Percentiles rank a stretch among this genome's conserved stretches.
Conservation (phyloP, 2,888 invertebrate species). For the Orthonychiurus folsomi region DNA sequence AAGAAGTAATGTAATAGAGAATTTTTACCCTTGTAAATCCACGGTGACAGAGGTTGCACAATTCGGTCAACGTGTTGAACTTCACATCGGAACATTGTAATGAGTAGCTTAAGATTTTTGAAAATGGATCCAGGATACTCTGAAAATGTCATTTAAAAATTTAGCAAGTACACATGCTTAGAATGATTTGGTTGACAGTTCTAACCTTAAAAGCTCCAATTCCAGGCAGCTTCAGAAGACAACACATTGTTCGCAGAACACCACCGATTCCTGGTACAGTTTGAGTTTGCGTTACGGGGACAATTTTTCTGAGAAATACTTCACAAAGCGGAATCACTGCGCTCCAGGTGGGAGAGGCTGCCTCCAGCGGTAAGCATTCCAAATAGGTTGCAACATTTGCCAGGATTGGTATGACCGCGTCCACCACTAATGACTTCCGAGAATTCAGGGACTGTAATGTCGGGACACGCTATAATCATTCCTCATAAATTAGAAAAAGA, state of each 20-base stretch:
- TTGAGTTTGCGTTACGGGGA: slow-evolving; percentile 53
- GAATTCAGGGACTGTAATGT: slow-evolving; percentile 59
- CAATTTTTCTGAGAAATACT: slow-evolving; percentile 67
- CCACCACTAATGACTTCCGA: slow-evolving; percentile 62
- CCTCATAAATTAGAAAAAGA: slow-evolving; percentile 9
- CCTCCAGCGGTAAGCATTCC: slow-evolving; percentile 77
- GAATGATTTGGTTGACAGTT: slow-evolving; percentile 2
- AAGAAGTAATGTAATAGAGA: neutral
- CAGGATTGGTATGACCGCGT: slow-evolving; percentile 66
- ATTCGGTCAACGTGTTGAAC: slow-evolving; percentile 68
- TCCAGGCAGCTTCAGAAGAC: slow-evolving; percentile 72
- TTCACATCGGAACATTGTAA: slow-evolving; percentile 79
- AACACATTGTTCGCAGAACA: slow-evolving; percentile 65
- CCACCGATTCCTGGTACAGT: slow-evolving; percentile 62
- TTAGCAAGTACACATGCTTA: neutral
- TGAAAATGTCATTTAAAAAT: slow-evolving; percentile 45
- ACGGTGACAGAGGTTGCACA: slow-evolving; percentile 81
- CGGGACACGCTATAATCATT: neutral
- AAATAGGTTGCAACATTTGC: slow-evolving; percentile 89
- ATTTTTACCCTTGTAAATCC: slow-evolving; percentile 64
- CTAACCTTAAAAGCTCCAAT: slow-evolving; percentile 68
- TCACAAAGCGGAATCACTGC: slow-evolving; percentile 79
- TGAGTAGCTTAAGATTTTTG: slow-evolving; percentile 86
- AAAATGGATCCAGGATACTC: slow-evolving; percentile 87
- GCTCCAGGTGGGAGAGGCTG: slow-evolving; percentile 64